Conservation (phyloP, 2,888 invertebrate species). For the Polyommatus icarus region DNA sequence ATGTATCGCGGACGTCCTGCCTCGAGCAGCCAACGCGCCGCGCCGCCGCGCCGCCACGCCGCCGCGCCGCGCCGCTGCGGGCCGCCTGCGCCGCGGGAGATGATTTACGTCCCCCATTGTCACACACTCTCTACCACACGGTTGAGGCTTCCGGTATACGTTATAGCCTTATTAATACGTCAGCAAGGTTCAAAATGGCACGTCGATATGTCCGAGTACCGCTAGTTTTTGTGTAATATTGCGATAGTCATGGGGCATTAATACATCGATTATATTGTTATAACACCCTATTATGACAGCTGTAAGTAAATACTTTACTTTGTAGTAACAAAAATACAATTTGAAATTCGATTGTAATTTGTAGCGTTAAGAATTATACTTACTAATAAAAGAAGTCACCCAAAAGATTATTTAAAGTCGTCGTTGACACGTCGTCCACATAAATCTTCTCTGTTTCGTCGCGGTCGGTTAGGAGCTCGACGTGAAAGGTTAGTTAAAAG, state of each 20-base stretch:
- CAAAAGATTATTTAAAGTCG: not conserved
- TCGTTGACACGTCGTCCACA: not conserved
- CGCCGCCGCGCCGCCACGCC: too few species aligned
- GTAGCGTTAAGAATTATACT: not conserved
- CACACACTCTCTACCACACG: not conserved
- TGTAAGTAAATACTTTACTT: not conserved
- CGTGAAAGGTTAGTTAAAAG: not conserved
- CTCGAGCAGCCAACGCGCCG: not conserved
- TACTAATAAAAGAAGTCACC: not conserved
- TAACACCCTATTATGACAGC: slow-evolving; percentile 9
- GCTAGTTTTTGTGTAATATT: not conserved
- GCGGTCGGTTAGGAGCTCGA: not conserved
- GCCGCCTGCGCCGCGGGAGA: not conserved
- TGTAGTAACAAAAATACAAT: not conserved
- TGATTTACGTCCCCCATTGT: slow-evolving; percentile 3
- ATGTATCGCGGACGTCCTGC: not conserved
- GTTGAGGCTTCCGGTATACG: not conserved
- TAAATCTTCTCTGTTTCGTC: not conserved
- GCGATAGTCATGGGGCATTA: not conserved
- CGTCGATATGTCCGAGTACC: not conserved
- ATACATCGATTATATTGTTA: slow-evolving; percentile 5
- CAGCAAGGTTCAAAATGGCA: not conserved
- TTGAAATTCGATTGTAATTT: not conserved
- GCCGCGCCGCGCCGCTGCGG: not conserved
- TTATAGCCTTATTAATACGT: not conserved